These are phyloP conservation scores for Montipora efflorescens DNA, from an alignment of 64 coral and sea anemone genomes.

Conservation along the genomic window DNA sequence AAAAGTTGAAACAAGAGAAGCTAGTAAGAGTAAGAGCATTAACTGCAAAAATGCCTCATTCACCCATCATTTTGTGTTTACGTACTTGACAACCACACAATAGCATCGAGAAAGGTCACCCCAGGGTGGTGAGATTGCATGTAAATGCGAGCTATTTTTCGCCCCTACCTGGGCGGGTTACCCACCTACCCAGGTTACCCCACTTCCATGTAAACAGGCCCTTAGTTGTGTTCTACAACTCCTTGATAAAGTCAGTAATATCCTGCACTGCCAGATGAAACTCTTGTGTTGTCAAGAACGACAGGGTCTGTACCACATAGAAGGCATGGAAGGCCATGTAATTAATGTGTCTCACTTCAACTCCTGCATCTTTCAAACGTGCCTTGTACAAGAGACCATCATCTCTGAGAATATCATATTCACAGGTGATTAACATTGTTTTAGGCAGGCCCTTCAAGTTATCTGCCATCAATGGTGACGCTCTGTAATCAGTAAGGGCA, in stretches of 20 bases:
- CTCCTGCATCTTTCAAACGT: conserved; percentile 59
- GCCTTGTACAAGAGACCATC: conserved; percentile 67
- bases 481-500: conserved; percentile 56
- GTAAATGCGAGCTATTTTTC: too few relatives aligned
- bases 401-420: conserved; percentile 69
- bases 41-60: too few relatives aligned
- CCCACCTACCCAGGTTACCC: too few relatives aligned
- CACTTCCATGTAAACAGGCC: too few relatives aligned
- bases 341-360: conserved; percentile 69
- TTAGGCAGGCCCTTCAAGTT: conserved; percentile 48
- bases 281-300: conserved; percentile 1
- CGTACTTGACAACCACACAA: too few relatives aligned
- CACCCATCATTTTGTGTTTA: too few relatives aligned
- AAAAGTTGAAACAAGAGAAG: too few relatives aligned
- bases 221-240: background rate
- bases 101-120: too few relatives aligned
- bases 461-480: conserved; percentile 62
- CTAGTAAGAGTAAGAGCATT: too few relatives aligned
- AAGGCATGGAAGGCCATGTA: conserved; percentile 61
- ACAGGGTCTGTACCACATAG: background rate
- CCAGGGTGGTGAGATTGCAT: too few relatives aligned
- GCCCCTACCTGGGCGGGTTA: too few relatives aligned
- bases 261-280: conserved; percentile 30
- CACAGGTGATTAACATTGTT: conserved; percentile 66
- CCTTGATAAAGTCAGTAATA: conserved; percentile 22